These are phyloP conservation scores for Tetramorium simillimum DNA, from an alignment of 1,140 invertebrate genomes.

Conservation along the genomic window DNA sequence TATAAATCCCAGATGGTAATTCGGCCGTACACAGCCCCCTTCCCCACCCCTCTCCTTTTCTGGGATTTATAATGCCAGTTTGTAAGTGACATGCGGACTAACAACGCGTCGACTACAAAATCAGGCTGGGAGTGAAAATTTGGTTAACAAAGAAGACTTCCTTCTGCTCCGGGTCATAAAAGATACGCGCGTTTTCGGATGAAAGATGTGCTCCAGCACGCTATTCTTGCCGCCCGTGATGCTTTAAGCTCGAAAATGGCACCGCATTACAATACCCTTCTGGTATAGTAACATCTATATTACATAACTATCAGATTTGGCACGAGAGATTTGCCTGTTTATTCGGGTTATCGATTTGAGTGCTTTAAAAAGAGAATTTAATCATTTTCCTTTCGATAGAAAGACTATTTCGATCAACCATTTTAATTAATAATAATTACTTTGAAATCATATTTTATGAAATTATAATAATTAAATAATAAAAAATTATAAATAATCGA, in stretches of 20 bases:
- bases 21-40: conserved; percentile 70
- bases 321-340: neutral
- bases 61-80: conserved; percentile 77
- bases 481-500: neutral
- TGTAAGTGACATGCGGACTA: conserved; percentile 72
- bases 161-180: conserved; percentile 38
- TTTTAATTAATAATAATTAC: neutral
- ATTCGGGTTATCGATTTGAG: neutral
- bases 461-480: neutral
- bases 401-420: neutral
- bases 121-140: conserved; percentile 52
- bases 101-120: conserved; percentile 52
- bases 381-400: neutral
- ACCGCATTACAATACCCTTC: conserved; percentile 8
- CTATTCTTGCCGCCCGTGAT: conserved; percentile 26
- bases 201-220: conserved; percentile 35
- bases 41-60: conserved; percentile 22
- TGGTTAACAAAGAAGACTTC: conserved; percentile 57
- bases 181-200: conserved; percentile 49
- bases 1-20: conserved; percentile 78
- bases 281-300: conserved; percentile 29
- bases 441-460: neutral
- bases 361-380: neutral
- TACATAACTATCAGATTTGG: conserved; percentile 5
- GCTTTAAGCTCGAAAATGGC: conserved; percentile 27